Percentiles rank a stretch among this genome's conserved stretches.
Evolutionary conservation across 2,888 invertebrate genomes (phyloP).

Genomic region (Hyles lineata): DNA sequence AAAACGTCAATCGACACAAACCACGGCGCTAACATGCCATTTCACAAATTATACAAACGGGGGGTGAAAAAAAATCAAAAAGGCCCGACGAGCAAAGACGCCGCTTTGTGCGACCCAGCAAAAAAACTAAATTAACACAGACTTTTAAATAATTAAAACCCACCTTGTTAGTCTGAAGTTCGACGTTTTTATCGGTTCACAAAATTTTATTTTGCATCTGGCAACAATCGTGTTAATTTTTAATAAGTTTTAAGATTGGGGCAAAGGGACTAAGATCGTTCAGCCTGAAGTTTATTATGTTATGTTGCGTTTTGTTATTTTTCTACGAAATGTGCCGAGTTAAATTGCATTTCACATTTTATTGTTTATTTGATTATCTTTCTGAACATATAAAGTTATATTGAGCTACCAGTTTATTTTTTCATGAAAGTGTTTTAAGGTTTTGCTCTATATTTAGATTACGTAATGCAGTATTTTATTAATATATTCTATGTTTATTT

Average conservation of each 20-base stretch:
- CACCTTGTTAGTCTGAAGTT: constrained; percentile 74
- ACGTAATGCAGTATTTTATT: constrained; percentile 1
- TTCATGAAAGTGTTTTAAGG: constrained; percentile 35
- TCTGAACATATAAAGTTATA: constrained; percentile 45
- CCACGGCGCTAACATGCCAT: constrained; percentile 80
- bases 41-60: constrained; percentile 79
- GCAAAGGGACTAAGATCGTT: constrained; percentile 42
- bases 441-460: constrained; percentile 7
- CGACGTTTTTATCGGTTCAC: constrained; percentile 61
- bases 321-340: constrained; percentile 61
- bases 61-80: constrained; percentile 61
- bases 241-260: constrained; percentile 36
- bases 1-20: constrained; percentile 59
- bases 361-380: constrained; percentile 76
- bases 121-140: constrained; percentile 79
- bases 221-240: constrained; percentile 31
- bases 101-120: constrained; percentile 55
- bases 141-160: constrained; percentile 80
- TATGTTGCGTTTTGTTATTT: constrained; percentile 33
- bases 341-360: constrained; percentile 71
- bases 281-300: constrained; percentile 23
- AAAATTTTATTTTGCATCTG: constrained; percentile 45
- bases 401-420: constrained; percentile 49
- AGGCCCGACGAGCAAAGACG: constrained; percentile 66
- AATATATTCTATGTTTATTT: background rate